Evolutionary conservation across 2,888 invertebrate genomes (phyloP).

Genomic region (Dastarcus helophoroides): DNA sequence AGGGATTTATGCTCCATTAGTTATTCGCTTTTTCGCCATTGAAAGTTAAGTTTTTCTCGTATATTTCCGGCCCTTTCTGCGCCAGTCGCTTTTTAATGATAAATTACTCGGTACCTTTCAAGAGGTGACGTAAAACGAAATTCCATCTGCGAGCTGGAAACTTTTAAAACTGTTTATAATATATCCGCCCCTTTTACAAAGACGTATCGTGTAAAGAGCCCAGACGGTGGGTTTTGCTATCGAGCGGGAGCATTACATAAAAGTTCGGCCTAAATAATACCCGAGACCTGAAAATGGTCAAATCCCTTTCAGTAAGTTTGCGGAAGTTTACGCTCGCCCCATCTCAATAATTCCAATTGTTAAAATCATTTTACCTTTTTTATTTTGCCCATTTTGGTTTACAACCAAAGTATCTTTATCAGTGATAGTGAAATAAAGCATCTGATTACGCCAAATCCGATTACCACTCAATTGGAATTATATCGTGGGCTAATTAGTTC

Average conservation of each 20-base stretch:
- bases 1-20: constrained; percentile 25
- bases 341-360: too few species aligned
- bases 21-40: constrained; percentile 20
- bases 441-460: too few species aligned
- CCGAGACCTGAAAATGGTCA: neutral
- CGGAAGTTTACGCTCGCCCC: too few species aligned
- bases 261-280: constrained; percentile 4
- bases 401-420: too few species aligned
- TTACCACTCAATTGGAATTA: too few species aligned
- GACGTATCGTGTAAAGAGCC: constrained; percentile 19
- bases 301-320: too few species aligned
- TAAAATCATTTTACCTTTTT: too few species aligned
- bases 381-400: too few species aligned
- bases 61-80: constrained; percentile 21
- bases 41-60: constrained; percentile 17
- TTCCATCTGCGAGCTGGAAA: constrained; percentile 22
- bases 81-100: constrained; percentile 19
- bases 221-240: neutral
- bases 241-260: constrained; percentile 2
- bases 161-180: constrained; percentile 26
- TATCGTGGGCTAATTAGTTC: too few species aligned
- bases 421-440: too few species aligned
- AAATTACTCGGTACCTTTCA: constrained; percentile 26
- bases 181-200: constrained; percentile 19
- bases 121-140: constrained; percentile 22